Evolutionary conservation across 2,113 vertebrate genomes (phyloP), one percentile per base, ranked within the genome.

Genomic region (Tinamus guttatus): DNA sequence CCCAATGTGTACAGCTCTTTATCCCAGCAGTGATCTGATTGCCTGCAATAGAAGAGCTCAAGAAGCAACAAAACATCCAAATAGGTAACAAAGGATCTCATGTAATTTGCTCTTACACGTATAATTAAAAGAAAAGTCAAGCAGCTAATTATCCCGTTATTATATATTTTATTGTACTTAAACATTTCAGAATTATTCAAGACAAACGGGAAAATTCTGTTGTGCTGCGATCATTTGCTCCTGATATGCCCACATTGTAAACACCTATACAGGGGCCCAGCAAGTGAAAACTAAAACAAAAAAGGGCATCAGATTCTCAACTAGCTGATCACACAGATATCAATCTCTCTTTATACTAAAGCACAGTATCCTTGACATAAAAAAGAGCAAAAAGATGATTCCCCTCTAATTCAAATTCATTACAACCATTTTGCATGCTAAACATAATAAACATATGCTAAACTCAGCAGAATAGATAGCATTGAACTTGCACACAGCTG

Each of bases 391-490:
- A 54, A 90, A 20, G 25, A 85, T 54, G 30, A 94, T 54, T 90
- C 69, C 21, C 17, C 40, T 87, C 43, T 84, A 78, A 90, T 79
- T 93, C 52, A 81, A 92, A 92, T 11, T 51, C 85, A 76, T 52
- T 81, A 54, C 58, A 59, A 54, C 4, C 6, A 40, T 83, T 73
- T 86, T 65, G 77, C 60, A 49, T 38, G n/a, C 52, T 89, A 43
- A 86, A 85, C 77, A 65, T 58, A 75, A 81, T 80, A 91, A 90
- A 60, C 28, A 73, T 47, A 54, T 12, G 43, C 86, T 90, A 86
- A 90, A 92, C 64, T 87, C 89, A 82, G 89, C 89, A 96, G 83
- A 93, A 94, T 58, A 47, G 77, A 75, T 41, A 41, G 81, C 90
- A 60, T 52, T 51, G 69, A 84, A 60, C 89, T 56, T 62, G 56